These are phyloP conservation scores for Xestia c-nigrum DNA, from an alignment of 2,888 invertebrate species.

Conservation along the genomic window DNA sequence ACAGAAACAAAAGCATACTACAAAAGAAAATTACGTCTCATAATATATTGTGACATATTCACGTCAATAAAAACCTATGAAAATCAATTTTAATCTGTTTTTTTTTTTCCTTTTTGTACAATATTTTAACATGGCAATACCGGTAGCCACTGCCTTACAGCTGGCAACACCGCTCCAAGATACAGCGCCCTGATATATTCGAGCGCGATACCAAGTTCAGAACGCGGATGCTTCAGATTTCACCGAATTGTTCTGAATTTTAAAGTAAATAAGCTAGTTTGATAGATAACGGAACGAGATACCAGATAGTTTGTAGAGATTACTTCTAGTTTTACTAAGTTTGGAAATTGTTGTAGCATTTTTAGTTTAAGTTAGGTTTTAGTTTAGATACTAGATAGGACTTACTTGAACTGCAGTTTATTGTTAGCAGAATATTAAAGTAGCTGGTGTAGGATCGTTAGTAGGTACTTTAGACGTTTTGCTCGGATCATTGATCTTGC, in stretches of 20 bases:
- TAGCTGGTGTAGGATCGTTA: not conserved
- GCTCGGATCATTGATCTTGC: not conserved
- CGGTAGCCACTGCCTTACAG: conserved; percentile 3
- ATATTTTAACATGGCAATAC: conserved; percentile 36
- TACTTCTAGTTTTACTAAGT: conserved; percentile 38
- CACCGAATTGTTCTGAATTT: conserved; percentile 71
- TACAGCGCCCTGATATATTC: conserved; percentile 74
- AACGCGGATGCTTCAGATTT: conserved; percentile 71
- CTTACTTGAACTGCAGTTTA: not conserved
- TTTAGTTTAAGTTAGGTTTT: conserved; percentile 43
- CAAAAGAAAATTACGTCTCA: not conserved
- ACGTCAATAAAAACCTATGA: not conserved
- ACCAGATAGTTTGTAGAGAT: conserved; percentile 61
- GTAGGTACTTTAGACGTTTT: not conserved
- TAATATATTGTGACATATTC: not conserved
- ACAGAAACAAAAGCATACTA: not conserved
- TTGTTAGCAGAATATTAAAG: conserved; percentile 6
- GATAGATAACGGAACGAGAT: conserved; percentile 59
- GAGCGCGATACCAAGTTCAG: conserved; percentile 71
- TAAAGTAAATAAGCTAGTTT: conserved; percentile 71
- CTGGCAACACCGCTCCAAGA: conserved; percentile 65
- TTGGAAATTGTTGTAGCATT: conserved; percentile 31
- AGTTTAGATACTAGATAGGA: conserved; percentile 32
- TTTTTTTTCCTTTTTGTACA: not conserved
- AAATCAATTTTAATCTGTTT: not conserved